Percentiles rank a stretch among this genome's conserved stretches.
phyloP scores from a whole-genome alignment of 1,140 invertebrate species.

The Pseudomyrmex sp. region DNA sequence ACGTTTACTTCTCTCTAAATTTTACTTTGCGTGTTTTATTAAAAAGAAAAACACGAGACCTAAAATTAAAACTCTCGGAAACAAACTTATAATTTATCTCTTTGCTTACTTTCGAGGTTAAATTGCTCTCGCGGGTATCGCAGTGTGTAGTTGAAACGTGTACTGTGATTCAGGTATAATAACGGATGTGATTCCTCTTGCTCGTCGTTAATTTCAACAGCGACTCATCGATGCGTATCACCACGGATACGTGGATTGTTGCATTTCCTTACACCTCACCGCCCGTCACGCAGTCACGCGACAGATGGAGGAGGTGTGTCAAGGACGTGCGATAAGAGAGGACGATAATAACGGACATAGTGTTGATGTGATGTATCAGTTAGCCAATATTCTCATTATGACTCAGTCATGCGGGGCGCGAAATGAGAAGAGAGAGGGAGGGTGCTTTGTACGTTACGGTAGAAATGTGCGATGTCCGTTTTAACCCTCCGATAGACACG shows the following conservation, averaged over 20 bases:
- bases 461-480: slow-evolving; percentile 46
- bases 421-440: not conserved
- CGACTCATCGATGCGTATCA: not conserved
- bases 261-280: not conserved
- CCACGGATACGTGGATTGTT: not conserved
- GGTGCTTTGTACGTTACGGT: slow-evolving; percentile 36
- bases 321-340: slow-evolving; percentile 39
- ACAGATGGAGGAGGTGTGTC: slow-evolving; percentile 35
- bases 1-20: no score
- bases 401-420: slow-evolving; percentile 38
- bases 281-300: not conserved
- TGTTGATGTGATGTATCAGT: slow-evolving; percentile 36
- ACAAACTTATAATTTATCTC: not conserved
- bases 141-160: not conserved
- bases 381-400: slow-evolving; percentile 29
- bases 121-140: not conserved
- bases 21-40: not conserved
- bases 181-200: slow-evolving; percentile 10
- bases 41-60: not conserved
- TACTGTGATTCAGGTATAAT: not conserved
- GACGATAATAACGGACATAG: not conserved
- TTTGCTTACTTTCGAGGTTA: not conserved
- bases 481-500: slow-evolving; percentile 25
- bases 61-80: not conserved
- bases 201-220: slow-evolving; percentile 23